Evolutionary conservation across 1,140 invertebrate species (phyloP).

Genomic region (Cydia splendana): DNA sequence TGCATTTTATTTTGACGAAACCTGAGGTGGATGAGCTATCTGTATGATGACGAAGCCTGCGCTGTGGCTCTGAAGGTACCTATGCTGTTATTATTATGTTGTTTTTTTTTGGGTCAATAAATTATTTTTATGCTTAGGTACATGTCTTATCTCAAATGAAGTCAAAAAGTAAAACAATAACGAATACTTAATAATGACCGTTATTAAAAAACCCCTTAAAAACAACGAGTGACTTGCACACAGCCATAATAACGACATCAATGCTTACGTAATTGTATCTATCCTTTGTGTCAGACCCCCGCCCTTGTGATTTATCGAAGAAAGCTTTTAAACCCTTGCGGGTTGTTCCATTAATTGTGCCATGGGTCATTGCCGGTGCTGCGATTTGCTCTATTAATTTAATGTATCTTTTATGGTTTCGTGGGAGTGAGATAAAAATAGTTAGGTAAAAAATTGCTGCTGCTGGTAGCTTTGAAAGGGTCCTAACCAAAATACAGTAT

Average conservation of each 20-base stretch:
- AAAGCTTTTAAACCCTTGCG: conserved; percentile 73
- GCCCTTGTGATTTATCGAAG: conserved; percentile 67
- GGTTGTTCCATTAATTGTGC: conserved; percentile 50
- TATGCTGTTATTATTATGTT: no score
- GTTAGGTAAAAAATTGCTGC: not conserved
- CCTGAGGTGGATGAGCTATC: no score
- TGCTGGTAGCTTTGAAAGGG: no score
- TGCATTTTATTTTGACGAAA: no score
- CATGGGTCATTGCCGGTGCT: conserved; percentile 51
- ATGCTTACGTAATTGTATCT: conserved; percentile 65
- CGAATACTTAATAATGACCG: conserved; percentile 1
- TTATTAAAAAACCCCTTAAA: not conserved
- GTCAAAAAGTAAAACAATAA: no score
- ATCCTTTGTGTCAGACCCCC: conserved; percentile 52
- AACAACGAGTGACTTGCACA: conserved; percentile 47
- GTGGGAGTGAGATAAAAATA: conserved; percentile 5
- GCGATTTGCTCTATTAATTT: conserved; percentile 55
- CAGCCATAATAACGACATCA: conserved; percentile 60
- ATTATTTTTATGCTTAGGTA: no score
- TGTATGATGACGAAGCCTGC: no score
- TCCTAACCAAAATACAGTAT: no score
- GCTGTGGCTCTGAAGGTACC: no score
- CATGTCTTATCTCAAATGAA: no score
- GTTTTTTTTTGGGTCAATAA: no score
- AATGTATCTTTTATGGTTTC: conserved; percentile 37